Base-by-base conservation (phyloP, 2,797 vertebrate species). In the Peromyscus eremicus region DNA sequence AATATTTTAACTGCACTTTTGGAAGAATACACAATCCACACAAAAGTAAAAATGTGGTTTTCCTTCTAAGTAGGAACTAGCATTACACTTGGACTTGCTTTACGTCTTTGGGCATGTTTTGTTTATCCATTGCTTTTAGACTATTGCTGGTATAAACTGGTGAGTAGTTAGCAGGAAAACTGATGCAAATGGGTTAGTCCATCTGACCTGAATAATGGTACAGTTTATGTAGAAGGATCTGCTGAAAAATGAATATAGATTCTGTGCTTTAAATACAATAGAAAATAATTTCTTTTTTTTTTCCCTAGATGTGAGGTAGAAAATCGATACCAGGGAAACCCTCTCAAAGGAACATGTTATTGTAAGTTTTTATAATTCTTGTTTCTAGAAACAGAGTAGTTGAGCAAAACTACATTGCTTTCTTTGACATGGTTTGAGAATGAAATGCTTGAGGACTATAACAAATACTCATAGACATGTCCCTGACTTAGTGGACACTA, bases 301-400 rank as follows among this genome's bases (percentile, higher is more conserved):
- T 64, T 14, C 94, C 52, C 52, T 92, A 99, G 99, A 98, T 99
- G 99, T 98, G 99, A 99, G 98, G 99, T 99, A 0, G 99, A 99
- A 98, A 99, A 99, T 91, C 99, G 99, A 85, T 99, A 99, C 98
- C 99, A 99, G 97, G 99, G 99, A 98, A 99, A 99, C 98, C 99
- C 99, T 64, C 99, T 99, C 96, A 99, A 99, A 99, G 99, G 99
- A 98, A 99, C 99, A 0, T 99, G 99, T 98, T 99, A 99, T 98
- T 99, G 99, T 99, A 98, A 99, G 99, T 91, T 86, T 85, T 40
- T 97, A 25, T 93, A 79, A 86, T 95, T 97, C 60, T 91, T 96
- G 49, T 79, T 92, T 97, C 91, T 96, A 80, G 70, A 95, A 92
- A 87, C 95, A 87, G 76, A 89, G 73, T 94, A 55, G 77, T 86